Conservation (phyloP, 2,888 invertebrate species). For the Podotricha telesiphe region DNA sequence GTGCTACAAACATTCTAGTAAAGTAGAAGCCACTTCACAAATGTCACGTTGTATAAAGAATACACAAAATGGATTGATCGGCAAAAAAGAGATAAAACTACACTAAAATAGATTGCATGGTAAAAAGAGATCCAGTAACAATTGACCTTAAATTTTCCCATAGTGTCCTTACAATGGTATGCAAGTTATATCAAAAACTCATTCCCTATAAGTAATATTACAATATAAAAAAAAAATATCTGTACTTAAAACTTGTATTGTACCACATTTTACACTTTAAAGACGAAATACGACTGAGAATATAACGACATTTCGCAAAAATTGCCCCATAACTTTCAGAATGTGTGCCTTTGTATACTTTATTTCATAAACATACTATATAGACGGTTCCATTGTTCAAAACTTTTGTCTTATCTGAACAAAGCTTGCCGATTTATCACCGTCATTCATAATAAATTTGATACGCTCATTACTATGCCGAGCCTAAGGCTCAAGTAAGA, state of each 20-base stretch:
- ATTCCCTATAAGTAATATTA: no score
- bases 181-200: no score
- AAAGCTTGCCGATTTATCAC: constrained; percentile 44
- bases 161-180: no score
- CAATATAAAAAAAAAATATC: no score
- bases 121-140: no score
- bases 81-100: no score
- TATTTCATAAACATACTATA: constrained; percentile 30
- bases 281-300: not conserved
- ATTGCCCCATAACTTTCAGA: constrained; percentile 16
- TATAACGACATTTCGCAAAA: constrained; percentile 17
- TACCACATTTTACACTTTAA: not conserved
- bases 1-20: no score
- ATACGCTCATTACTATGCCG: constrained; percentile 38
- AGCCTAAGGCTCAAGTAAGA: constrained; percentile 29
- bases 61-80: no score
- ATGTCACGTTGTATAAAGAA: no score
- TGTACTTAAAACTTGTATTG: not conserved
- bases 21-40: no score
- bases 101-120: no score
- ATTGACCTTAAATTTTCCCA: no score
- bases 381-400: constrained; percentile 33
- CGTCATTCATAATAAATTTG: constrained; percentile 43
- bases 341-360: constrained; percentile 22
- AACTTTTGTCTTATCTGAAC: constrained; percentile 37